Evolutionary conservation across 2,888 invertebrate species (phyloP), one percentile per base, ranked within the genome.

Genomic region (Pseudococcus longispinus): DNA sequence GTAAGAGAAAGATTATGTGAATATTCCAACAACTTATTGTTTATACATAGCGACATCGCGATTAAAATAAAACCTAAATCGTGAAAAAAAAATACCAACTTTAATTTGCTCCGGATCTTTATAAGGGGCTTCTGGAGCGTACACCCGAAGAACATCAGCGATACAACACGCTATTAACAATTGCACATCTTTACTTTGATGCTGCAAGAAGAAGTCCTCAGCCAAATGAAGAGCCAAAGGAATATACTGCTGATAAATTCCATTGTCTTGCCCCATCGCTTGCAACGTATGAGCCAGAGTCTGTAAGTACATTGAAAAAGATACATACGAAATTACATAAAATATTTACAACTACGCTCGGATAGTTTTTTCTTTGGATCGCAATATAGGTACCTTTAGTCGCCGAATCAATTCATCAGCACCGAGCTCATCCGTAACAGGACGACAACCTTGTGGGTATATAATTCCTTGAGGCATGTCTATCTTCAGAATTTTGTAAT

Each of bases 61-160:
- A 65, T 18, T 65, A 74, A 8, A n/a, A 83, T 0, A 42, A 26
- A 2, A 55, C 15, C 51, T 6, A 32, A 23, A 82, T 6, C 4
- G 6, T 32, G 32, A 32, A 32, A 32, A 6, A 32, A 32, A 32
- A 32, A 18, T n/a, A 83, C 88, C 87, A 88, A 92, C 92, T 91
- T 95, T 95, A 88, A 98, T 95, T 93, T 98, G 97, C 88, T 97
- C 96, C 88, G 96, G 95, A 90, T 98, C 98, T 91, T 97, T 98
- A 91, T 98, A 99, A 0, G 99, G 99, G 55, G 98, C 98, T 90
- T 98, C 98, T 0, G 99, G 98, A 1, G 98, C 98, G 91, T 98
- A 99, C 8, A 99, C 97, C 88, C 98, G 92, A 89, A 99, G 93
- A 46, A 99, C 97, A 91, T 99, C 98, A 8, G 98, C 98, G 90